Base-by-base conservation (phyloP, 1,140 invertebrate genomes). In the Dreissena polymorpha region DNA sequence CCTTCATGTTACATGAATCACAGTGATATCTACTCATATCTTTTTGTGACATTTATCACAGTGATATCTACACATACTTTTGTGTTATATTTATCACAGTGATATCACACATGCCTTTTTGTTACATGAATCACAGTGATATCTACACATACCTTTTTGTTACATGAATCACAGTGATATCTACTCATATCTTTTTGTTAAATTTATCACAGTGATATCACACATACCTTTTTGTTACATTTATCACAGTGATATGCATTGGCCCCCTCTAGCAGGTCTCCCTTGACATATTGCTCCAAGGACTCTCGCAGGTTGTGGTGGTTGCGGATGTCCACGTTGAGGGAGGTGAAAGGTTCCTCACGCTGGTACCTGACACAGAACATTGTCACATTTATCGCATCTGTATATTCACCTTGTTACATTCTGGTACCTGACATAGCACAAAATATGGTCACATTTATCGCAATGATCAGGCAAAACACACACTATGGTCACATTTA, bases 181-280 rank as follows among this genome's bases (percentile, higher is more conserved):
- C 94, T 99, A 99, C 39, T 39, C 89, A 87, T 93, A 98, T 98
- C 95, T 99, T 99, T 94, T 99, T 99, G 94, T 99, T 97, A 94
- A 98, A 99, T 94, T 98, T 98, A 95, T 99, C 98, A 95, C 99
- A 99, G 92, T 98, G 96, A 94, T 99, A 99, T 84, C 98, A 98
- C 94, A 57, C 89, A 87, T 93, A 98, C 98, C 95, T 99, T 99
- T 94, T 99, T 99, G 94, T 99, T 97, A 94, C 99, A 99, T 94
- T 98, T 98, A 95, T 99, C 98, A 95, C 99, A 99, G 92, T 98
- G 96, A 94, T 99, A 99, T 84, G 98, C 98, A 94, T 99, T 99
- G 84, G 98, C 98, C 82, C 98, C 98, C 94, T 99, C 99, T 80
- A 99, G 94, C 71, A 99, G 94, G 94, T 99, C 99, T 67, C 98